Evolutionary conservation across 2,888 invertebrate species (phyloP).

Genomic region (Miltochrista miniata): DNA sequence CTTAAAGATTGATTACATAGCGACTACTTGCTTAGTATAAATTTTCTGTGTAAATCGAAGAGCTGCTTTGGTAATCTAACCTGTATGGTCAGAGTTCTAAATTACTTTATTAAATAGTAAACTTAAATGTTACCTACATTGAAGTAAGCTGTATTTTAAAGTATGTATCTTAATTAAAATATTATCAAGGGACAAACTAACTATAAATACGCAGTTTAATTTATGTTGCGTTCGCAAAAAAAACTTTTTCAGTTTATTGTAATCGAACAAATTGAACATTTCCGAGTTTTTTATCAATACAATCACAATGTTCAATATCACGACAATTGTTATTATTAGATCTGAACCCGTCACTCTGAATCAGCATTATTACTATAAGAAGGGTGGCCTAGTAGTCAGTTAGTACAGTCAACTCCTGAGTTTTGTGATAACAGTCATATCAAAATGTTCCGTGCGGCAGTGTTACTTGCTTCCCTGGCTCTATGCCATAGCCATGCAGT

Average conservation of each 20-base stretch:
- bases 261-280: slow-evolving; percentile 46
- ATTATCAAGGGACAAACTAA: slow-evolving; percentile 7
- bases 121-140: too few species aligned
- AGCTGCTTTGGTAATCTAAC: too few species aligned
- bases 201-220: slow-evolving; percentile 29
- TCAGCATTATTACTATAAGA: slow-evolving; percentile 65
- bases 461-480: slow-evolving; percentile 52
- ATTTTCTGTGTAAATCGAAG: too few species aligned
- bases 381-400: slow-evolving; percentile 38
- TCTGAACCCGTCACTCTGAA: slow-evolving; percentile 64
- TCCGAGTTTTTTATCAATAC: slow-evolving; percentile 52
- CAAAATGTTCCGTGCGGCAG: slow-evolving; percentile 55
- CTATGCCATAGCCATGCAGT: slow-evolving; percentile 58
- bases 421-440: slow-evolving; percentile 27
- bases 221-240: slow-evolving; percentile 36
- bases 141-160: too few species aligned
- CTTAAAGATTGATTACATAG: too few species aligned
- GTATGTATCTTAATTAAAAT: background rate
- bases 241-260: slow-evolving; percentile 36
- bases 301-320: slow-evolving; percentile 60
- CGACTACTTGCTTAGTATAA: too few species aligned
- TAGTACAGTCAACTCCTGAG: slow-evolving; percentile 46
- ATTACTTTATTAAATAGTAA: too few species aligned
- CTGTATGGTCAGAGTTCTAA: too few species aligned
- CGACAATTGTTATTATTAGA: slow-evolving; percentile 60